phyloP scores from a whole-genome alignment of 2,797 vertebrate genomes.

The Poecile montanus region DNA sequence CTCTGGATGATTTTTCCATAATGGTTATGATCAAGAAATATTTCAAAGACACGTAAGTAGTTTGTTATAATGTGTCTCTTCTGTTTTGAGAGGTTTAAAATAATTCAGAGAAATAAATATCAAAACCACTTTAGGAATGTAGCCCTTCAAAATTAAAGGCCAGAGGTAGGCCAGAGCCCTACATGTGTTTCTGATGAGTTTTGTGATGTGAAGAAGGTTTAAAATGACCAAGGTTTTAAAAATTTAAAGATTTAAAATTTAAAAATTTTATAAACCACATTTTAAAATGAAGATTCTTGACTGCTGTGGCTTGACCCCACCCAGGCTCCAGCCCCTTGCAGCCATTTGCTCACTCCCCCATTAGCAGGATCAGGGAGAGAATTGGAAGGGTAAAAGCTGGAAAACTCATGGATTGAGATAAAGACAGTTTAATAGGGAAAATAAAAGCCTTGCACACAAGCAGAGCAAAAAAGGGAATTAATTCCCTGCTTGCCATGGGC shows the following conservation, averaged over 20 bases:
- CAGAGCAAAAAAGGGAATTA: background rate
- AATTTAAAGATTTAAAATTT: too few species aligned
- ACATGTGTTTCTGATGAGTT: background rate
- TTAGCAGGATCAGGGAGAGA: background rate
- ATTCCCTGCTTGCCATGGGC: background rate
- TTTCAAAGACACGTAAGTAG: accelerated
- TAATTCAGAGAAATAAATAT: background rate
- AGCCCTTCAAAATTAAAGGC: background rate
- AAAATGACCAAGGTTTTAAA: background rate
- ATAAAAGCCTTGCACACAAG: background rate
- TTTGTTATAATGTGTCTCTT: background rate
- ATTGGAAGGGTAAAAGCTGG: background rate
- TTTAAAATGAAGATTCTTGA: too few species aligned
- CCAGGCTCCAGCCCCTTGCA: background rate
- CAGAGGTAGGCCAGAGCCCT: accelerated
- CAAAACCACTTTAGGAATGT: accelerated
- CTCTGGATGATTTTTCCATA: background rate
- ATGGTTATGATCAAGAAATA: background rate
- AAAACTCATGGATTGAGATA: background rate
- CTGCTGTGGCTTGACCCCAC: background rate
- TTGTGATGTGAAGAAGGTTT: background rate
- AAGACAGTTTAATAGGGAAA: background rate
- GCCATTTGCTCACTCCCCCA: background rate
- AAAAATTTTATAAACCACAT: too few species aligned
- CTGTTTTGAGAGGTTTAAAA: background rate